Conservation (phyloP, 2,888 invertebrate species). For the Antitype chi region DNA sequence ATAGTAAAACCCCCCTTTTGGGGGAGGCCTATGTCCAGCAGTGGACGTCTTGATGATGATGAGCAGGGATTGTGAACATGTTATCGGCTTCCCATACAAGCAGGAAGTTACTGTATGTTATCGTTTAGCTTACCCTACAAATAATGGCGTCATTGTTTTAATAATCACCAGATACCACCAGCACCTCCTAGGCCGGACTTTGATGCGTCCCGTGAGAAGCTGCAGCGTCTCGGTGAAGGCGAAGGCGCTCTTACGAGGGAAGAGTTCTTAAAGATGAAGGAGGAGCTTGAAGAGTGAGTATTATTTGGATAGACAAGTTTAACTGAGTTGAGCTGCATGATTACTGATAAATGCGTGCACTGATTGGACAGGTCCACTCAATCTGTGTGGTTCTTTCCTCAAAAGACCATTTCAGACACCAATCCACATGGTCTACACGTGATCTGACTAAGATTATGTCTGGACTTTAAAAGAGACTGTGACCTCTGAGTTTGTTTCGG, state of each 20-base stretch:
- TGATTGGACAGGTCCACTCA: too few relatives aligned
- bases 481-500: too few relatives aligned
- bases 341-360: too few relatives aligned
- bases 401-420: too few relatives aligned
- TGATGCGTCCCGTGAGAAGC: slow-evolving; percentile 99
- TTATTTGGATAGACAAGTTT: not conserved
- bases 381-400: too few relatives aligned
- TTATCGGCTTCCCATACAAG: not conserved
- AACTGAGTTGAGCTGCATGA: too few relatives aligned
- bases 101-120: not conserved
- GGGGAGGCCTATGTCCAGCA: too few relatives aligned
- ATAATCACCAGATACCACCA: slow-evolving; percentile 93
- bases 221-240: slow-evolving; percentile 99
- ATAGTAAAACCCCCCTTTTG: too few relatives aligned
- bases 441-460: too few relatives aligned
- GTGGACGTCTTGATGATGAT: too few relatives aligned
- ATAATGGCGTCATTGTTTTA: not conserved
- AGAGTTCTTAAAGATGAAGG: slow-evolving; percentile 99
- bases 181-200: slow-evolving; percentile 99
- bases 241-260: slow-evolving; percentile 99
- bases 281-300: slow-evolving; percentile 99
- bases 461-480: too few relatives aligned
- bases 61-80: not conserved
- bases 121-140: not conserved
- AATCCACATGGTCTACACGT: too few relatives aligned